phyloP scores from a whole-genome alignment of 2,113 vertebrate species.

The Pygoscelis adeliae region DNA sequence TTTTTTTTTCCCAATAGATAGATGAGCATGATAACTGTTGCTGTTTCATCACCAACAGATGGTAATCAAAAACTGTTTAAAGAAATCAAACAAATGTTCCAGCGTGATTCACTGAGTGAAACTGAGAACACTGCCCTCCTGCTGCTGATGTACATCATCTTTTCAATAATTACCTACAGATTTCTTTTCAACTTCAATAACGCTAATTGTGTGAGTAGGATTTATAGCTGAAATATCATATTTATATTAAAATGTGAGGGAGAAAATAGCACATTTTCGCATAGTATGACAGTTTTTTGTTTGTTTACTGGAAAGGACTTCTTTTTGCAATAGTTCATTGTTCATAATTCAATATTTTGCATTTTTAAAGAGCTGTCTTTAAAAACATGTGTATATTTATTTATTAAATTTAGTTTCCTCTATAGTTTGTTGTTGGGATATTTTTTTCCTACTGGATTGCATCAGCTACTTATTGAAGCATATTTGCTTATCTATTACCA shows the following conservation, averaged over 20 bases:
- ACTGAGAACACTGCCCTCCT: not conserved
- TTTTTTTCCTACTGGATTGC: not conserved
- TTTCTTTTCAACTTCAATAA: conserved; percentile 22
- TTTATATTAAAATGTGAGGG: not conserved
- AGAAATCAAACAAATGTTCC: conserved; percentile 27
- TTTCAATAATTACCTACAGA: conserved; percentile 19
- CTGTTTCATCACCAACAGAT: conserved; percentile 13
- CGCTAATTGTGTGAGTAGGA: not conserved
- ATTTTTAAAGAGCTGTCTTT: not conserved
- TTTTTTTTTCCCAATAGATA: not conserved
- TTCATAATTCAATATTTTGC: not conserved
- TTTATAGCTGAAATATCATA: not conserved
- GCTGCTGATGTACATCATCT: not conserved
- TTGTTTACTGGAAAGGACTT: not conserved
- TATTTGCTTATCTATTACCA: not conserved
- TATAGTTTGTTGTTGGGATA: not conserved
- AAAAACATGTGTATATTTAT: not conserved
- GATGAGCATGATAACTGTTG: not conserved
- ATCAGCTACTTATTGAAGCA: not conserved
- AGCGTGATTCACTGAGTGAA: not conserved
- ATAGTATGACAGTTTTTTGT: not conserved
- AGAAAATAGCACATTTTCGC: not conserved
- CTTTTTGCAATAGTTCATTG: not conserved
- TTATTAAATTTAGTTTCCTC: not conserved
- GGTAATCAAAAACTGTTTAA: conserved; percentile 43